Percentiles rank a stretch among this genome's conserved stretches.
These are phyloP conservation scores for Cyprinella venusta DNA, from an alignment of 2,797 vertebrate species.

Conservation along the genomic window DNA sequence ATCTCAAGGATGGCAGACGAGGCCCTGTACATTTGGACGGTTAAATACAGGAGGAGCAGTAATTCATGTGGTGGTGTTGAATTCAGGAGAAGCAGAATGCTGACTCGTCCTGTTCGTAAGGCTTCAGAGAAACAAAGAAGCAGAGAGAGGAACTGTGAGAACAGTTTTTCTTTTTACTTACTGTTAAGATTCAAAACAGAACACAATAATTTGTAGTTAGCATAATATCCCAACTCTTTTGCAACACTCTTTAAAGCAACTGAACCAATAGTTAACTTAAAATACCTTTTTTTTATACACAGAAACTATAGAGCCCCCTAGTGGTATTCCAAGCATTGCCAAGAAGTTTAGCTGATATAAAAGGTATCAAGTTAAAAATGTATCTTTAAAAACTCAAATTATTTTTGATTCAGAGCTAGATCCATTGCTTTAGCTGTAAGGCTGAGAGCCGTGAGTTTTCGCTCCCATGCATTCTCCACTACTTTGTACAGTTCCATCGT, in stretches of 20 bases:
- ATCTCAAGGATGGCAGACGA: constrained; percentile 37
- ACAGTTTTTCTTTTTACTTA: not conserved
- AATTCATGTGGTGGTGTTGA: constrained; percentile 58
- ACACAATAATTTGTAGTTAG: not conserved
- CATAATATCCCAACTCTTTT: not conserved
- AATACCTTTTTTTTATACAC: not conserved
- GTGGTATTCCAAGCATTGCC: not conserved
- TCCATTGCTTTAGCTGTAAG: not conserved
- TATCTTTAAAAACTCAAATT: not conserved
- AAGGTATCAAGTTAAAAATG: not conserved
- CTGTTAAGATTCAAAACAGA: constrained; percentile 1
- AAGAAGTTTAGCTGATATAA: not conserved
- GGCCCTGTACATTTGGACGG: constrained; percentile 24
- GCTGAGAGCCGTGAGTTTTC: constrained; percentile 65
- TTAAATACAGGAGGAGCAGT: constrained; percentile 32
- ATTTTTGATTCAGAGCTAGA: constrained; percentile 6
- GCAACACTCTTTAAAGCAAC: not conserved
- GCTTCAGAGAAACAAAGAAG: constrained; percentile 20
- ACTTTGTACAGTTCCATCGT: constrained; percentile 94
- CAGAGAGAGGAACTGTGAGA: not conserved
- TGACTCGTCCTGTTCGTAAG: constrained; percentile 39
- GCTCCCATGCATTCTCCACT: constrained; percentile 88
- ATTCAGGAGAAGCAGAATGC: constrained; percentile 57
- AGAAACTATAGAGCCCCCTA: constrained; percentile 6
- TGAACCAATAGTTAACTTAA: not conserved